Evolutionary conservation across 2,888 invertebrate species (phyloP).

Genomic region (Sarcophaga rosellei): DNA sequence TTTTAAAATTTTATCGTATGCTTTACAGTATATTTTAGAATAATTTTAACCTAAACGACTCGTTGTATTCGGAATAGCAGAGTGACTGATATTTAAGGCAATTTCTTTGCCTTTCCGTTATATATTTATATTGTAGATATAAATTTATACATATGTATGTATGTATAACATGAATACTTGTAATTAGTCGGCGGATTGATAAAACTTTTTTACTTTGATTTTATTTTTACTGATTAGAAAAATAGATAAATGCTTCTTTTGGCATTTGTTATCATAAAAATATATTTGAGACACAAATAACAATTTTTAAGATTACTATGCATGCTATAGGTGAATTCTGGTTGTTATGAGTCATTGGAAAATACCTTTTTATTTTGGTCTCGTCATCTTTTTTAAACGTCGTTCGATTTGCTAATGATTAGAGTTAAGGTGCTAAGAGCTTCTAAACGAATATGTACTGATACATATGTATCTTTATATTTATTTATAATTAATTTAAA

Average conservation of each 20-base stretch:
- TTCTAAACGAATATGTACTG: too few relatives aligned
- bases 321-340: neutral
- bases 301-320: neutral
- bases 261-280: neutral
- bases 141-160: neutral
- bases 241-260: neutral
- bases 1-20: neutral
- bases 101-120: neutral
- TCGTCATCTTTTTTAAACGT: neutral
- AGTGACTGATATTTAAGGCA: neutral
- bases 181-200: too few relatives aligned
- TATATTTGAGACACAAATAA: neutral
- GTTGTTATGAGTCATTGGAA: neutral
- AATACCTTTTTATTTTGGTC: neutral
- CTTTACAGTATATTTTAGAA: neutral
- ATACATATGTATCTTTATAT: too few relatives aligned
- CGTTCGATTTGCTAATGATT: too few relatives aligned
- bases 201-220: neutral
- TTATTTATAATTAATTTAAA: neutral
- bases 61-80: neutral
- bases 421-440: too few relatives aligned
- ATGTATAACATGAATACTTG: too few relatives aligned
- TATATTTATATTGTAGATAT: neutral
- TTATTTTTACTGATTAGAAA: slow-evolving; percentile 3
- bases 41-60: neutral